Percentiles rank a stretch among this genome's conserved stretches.
These are phyloP conservation scores for Anadara kagoshimensis DNA, from an alignment of 1,140 invertebrate species.

Conservation along the genomic window DNA sequence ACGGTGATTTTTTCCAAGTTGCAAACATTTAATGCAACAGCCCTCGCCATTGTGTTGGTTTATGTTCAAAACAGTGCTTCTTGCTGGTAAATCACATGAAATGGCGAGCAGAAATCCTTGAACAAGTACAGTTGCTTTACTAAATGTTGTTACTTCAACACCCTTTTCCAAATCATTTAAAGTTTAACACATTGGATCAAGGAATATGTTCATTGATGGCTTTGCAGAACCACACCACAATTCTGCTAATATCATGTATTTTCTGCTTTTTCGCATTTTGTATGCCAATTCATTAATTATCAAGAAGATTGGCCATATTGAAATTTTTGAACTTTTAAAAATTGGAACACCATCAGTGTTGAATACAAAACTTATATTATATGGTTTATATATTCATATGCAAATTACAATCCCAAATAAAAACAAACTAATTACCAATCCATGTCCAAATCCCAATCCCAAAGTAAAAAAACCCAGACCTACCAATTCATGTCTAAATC, in stretches of 20 bases:
- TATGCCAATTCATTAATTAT: constrained; percentile 35
- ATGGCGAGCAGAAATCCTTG: constrained; percentile 2
- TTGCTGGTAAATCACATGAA: constrained; percentile 22
- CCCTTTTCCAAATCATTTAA: constrained; percentile 8
- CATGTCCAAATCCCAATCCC: no score
- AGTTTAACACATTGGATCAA: not conserved
- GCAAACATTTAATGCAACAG: constrained; percentile 22
- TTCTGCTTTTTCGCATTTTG: constrained; percentile 14
- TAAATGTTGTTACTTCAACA: constrained; percentile 1
- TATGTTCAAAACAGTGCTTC: constrained; percentile 14
- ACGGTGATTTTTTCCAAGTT: constrained; percentile 13
- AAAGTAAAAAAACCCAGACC: no score
- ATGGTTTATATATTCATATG: no score
- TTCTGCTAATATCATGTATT: constrained; percentile 31
- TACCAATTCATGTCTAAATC: no score
- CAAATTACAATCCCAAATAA: no score
- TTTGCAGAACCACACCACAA: constrained; percentile 30
- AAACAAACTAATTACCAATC: no score
- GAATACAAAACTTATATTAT: no score
- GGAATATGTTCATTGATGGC: constrained; percentile 19
- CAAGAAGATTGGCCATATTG: constrained; percentile 38
- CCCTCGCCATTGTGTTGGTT: constrained; percentile 20
- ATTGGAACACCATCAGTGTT: constrained; percentile 40
- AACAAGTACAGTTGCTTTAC: constrained; percentile 8
- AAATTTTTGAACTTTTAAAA: constrained; percentile 28